phyloP scores from a whole-genome alignment of 2,888 invertebrate species.

The Nebria brevicollis region DNA sequence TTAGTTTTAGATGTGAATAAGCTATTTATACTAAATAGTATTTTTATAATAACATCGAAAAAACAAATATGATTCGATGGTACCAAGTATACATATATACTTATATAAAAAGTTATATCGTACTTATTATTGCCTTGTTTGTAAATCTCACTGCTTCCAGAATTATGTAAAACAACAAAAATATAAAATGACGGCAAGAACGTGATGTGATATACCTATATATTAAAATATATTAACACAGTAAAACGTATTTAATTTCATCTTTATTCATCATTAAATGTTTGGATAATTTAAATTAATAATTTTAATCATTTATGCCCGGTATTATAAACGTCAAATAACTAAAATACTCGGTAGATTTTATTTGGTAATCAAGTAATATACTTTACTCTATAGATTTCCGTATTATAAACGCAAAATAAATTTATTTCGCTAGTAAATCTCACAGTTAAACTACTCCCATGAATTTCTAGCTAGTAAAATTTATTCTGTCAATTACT shows the following conservation, averaged over 20 bases:
- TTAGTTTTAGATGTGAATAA: slow-evolving; percentile 42
- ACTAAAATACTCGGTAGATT: too few relatives aligned
- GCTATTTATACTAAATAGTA: slow-evolving; percentile 47
- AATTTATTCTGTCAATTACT: too few relatives aligned
- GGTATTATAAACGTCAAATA: too few relatives aligned
- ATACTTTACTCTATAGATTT: too few relatives aligned
- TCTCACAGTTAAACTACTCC: too few relatives aligned
- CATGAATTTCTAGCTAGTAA: too few relatives aligned
- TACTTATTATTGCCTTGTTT: slow-evolving; percentile 47
- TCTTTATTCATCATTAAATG: background rate
- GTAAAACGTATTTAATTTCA: slow-evolving; percentile 6
- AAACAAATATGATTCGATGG: background rate
- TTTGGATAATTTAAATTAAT: too few relatives aligned
- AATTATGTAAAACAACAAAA: slow-evolving; percentile 40
- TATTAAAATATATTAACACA: slow-evolving; percentile 43
- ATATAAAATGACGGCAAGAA: slow-evolving; percentile 36
- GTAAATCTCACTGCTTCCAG: slow-evolving; percentile 48
- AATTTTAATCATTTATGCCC: too few relatives aligned
- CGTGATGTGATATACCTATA: slow-evolving; percentile 45
- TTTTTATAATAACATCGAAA: slow-evolving; percentile 47
- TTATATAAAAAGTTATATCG: slow-evolving; percentile 36
- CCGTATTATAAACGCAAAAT: too few relatives aligned
- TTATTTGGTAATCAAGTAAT: too few relatives aligned
- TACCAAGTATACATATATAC: slow-evolving; percentile 32
- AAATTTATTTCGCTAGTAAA: too few relatives aligned